Base-by-base conservation (phyloP, 2,888 invertebrate species). In the Onchidella celtica region DNA sequence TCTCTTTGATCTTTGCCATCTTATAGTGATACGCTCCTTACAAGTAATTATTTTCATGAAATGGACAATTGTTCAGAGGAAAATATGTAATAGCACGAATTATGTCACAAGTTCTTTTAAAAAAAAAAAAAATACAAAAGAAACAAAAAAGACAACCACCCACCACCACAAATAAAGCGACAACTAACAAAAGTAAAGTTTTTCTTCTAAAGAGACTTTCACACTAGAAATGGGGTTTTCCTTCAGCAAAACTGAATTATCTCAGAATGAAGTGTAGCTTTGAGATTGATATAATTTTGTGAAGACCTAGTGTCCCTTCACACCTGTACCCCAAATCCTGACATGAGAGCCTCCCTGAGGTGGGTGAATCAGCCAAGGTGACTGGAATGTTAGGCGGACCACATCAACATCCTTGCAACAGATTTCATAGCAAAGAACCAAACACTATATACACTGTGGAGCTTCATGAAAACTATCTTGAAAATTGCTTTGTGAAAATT, bases 131-230 rank as follows among this genome's bases (percentile, higher is more conserved):
- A 57, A 63, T 63, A 29, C 17, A 29, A 47, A 57, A 40, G 11
- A 24, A 32, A 36, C n/a, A 47, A 47, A 55, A 66, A 47, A 21
- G 14, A 47, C 47, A 65, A 69, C 29, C 59, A 36, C 78, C 78
- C 68, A 78, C 78, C 78, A 78, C 78, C 78, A 78, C 34, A 78
- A 68, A 69, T 55, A 66, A 66, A 65, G 55, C 55, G 55, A 47
- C 59, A 40, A 34, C 59, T 76, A 0, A n/a, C 65, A 63, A 3
- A 74, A 72, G 38, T 17, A 34, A 29, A 29, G 66, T n/a, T 32
- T 65, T 40, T 3, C 38, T 63, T 66, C 55, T 32, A n/a, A 66
- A 76, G 66, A 66, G 66, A 66, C 76, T 66, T 76, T 76, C 55
- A 76, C 76, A n/a, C n/a, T n/a, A n/a, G n/a, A n/a, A n/a, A n/a